Evolutionary conservation across 2,113 vertebrate genomes (phyloP).

Genomic region (cattle (Bos taurus)): ARS-UCD2.0 NC_037339.1:85309501-85310000

Average conservation of each 20-base stretch:
- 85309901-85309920: not conserved
- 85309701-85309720: not conserved
- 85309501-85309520: not conserved
- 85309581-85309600: not conserved
- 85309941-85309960: not conserved
- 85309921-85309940: not conserved
- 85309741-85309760: not conserved
- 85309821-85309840: not conserved
- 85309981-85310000: not conserved
- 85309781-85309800: accelerated
- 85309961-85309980: not conserved
- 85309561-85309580: not conserved
- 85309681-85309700: not conserved
- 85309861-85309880: accelerated
- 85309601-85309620: not conserved
- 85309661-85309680: not conserved
- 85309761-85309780: not conserved
- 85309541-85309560: not conserved
- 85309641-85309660: not conserved
- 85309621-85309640: not conserved
- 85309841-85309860: accelerated
- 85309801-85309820: accelerated
- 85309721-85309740: not conserved
- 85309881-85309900: not conserved
- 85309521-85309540: not conserved